phyloP scores from a whole-genome alignment of 2,888 invertebrate genomes.

The Cosmopolites sordidus region DNA sequence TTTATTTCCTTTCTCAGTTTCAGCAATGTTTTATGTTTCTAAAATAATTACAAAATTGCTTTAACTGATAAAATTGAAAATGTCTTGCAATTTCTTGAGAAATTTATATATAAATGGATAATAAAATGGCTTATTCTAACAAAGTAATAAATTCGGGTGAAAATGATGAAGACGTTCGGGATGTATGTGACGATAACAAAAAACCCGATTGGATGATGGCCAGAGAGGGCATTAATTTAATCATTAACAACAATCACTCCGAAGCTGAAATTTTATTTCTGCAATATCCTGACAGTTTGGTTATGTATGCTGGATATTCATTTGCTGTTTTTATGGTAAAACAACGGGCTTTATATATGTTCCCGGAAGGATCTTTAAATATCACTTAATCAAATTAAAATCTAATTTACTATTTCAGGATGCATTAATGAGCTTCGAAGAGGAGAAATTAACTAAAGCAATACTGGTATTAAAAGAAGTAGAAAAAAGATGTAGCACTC shows the following conservation, averaged over 20 bases:
- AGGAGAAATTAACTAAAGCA: constrained; percentile 59
- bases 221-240: constrained; percentile 47
- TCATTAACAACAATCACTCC: constrained; percentile 49
- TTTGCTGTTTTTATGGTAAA: constrained; percentile 51
- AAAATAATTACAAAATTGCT: neutral
- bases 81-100: no score
- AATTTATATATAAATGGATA: no score
- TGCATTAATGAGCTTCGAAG: constrained; percentile 66
- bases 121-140: neutral
- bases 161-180: neutral
- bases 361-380: no score
- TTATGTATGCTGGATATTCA: constrained; percentile 51
- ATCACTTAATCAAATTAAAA: no score
- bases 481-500: constrained; percentile 55
- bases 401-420: constrained; percentile 53
- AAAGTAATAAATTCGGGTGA: neutral
- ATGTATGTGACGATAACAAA: neutral
- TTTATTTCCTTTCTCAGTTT: constrained; percentile 4
- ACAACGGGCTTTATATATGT: no score
- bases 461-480: constrained; percentile 56
- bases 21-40: constrained; percentile 5
- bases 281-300: constrained; percentile 46
- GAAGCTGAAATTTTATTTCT: constrained; percentile 50
- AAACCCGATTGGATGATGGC: constrained; percentile 47
- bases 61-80: constrained; percentile 1